Evolutionary conservation across 2,113 vertebrate genomes (phyloP).

Genomic region (Delphinapterus leucas): DNA sequence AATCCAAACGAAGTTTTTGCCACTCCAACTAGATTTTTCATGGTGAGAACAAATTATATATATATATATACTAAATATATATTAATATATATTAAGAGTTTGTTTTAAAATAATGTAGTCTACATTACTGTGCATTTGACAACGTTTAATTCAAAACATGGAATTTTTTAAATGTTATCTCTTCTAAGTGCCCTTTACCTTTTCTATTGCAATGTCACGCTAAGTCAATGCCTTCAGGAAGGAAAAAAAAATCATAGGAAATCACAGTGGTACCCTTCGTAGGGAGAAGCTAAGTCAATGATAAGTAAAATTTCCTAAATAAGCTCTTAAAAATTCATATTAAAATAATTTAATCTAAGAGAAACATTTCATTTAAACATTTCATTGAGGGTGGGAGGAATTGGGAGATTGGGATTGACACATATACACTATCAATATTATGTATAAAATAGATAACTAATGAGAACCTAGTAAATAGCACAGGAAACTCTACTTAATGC

Average conservation of each 20-base stretch:
- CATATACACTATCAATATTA: too few relatives aligned
- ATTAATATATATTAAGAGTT: background rate
- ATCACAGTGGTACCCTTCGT: background rate
- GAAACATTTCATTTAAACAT: background rate
- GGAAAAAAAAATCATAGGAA: background rate
- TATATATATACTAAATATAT: background rate
- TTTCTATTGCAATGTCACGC: background rate
- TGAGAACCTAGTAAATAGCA: too few relatives aligned
- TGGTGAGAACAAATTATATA: background rate
- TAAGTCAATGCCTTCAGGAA: background rate
- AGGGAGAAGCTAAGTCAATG: background rate
- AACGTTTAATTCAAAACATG: background rate
- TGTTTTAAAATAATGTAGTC: background rate
- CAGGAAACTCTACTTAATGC: too few relatives aligned
- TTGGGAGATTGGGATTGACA: too few relatives aligned
- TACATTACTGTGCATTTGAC: background rate
- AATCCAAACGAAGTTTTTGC: too few relatives aligned
- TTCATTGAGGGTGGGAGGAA: background rate
- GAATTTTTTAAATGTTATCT: background rate
- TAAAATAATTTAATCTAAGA: background rate
- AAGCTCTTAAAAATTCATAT: background rate
- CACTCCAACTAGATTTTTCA: background rate
- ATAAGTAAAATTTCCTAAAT: background rate
- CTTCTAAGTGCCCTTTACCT: background rate
- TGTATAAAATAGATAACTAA: too few relatives aligned